Evolutionary conservation across 2,888 invertebrate species (phyloP), one percentile per base, ranked within the genome.

Genomic region (Dendrolimus pini): DNA sequence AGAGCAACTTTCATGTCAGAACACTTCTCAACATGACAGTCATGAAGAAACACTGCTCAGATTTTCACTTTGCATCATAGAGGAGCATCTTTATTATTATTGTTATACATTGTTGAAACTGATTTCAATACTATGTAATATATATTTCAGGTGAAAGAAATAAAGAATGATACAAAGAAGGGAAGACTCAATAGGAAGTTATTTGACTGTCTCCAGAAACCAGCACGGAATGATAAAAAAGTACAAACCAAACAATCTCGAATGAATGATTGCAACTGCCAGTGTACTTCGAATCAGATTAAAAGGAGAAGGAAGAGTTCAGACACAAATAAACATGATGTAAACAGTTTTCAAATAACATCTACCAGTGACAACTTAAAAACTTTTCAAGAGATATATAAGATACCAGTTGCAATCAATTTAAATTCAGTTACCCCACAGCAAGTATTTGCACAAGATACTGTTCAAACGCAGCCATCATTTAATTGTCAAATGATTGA

Each of bases 81-180:
- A 30, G 3, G 30, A 30, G 30, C 30, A 30, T 30, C 30, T 30
- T 30, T 30, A 30, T 30, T 30, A 30, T 18, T 18, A 18, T 30
- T 18, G 2, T 18, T 30, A 30, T 30, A 30, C 3, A 30, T 30
- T 30, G 0, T 6, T 30, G 3, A 30, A 30, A 30, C 30, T 30
- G 2, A 30, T 30, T 30, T 30, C 30, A 30, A 30, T 30, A 30
- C 30, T 30, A 30, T 30, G 30, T 30, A 30, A 30, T 30, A 30
- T 30, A 30, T 56, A 54, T 75, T 77, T 58, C 65, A 90, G 89
- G 78, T 89, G 18, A 80, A 83, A 60, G 79, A 84, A 63, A 69
- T 90, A 53, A 87, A 89, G 75, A 74, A 62, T 53, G 82, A 85
- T 59, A 89, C 85, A 41, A 77, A 75, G 58, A 83, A 78, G 59